Evolutionary conservation across 2,113 vertebrate species (phyloP), one percentile per base, ranked within the genome.

Genomic region (Chionodraco myersi): DNA sequence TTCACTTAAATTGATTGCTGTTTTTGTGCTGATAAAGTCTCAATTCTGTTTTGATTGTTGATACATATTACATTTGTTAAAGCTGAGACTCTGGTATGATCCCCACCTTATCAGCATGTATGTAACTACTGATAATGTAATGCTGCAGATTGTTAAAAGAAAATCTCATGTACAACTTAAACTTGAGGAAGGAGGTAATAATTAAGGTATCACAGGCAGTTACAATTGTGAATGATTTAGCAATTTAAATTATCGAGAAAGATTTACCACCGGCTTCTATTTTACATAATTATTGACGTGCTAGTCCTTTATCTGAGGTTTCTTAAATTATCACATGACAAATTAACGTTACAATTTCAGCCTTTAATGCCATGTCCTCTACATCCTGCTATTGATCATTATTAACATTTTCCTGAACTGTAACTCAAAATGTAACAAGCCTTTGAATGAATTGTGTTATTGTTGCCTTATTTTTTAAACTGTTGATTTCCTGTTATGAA

Each of bases 381-480:
- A 23, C 36, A 26, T 48, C 16, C 15, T 67, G 30, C 56, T 64
- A 30, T 15, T 21, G 16, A 54, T 76, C 34, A 18, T 41, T 56
- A 70, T 10, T 85, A 56, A 8, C 10, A 15, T 82, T 62, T 83
- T 26, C 51, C 70, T 59, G 26, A 80, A 76, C 66, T 66, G 57
- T 73, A 63, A 73, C 13, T 86, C 26, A 77, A 83, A 80, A 82
- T 65, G 18, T 83, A 80, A 78, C 48, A 34, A 67, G 69, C 77
- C 68, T 90, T 88, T 68, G 71, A 93, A 91, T 80, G 67, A 87
- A 78, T 83, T 53, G n/a, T 34, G 45, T 92, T 85, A 75, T 85
- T 82, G 83, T 90, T 94, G 94, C 91, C 92, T 94, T 93, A 91
- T 93, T 91, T 85, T 84, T 88, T 80, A 66, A 87, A 80, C 21